Evolutionary conservation across 2,797 vertebrate species (phyloP), one percentile per base, ranked within the genome.

Genomic region (Toxotes lorentzi): DNA sequence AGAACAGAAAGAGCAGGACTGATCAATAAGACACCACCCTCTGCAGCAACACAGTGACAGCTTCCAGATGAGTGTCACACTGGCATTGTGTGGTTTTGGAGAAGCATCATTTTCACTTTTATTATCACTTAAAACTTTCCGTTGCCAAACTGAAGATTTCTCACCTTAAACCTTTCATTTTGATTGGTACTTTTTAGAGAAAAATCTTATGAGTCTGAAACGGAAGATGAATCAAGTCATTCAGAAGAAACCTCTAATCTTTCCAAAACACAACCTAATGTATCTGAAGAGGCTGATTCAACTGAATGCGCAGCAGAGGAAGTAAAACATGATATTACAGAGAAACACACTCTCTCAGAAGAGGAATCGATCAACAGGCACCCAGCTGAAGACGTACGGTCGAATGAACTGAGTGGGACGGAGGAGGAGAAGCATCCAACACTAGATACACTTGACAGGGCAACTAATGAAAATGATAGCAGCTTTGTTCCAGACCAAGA

Each of bases 151-250:
- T 66, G 12, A 61, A 23, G 23, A 34, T 32, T 48, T 38, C 63
- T 65, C 41, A 62, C 5, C 8, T 51, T 0, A 54, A 21, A 45
- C 47, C 13, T 78, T 27, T 76, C 23, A 34, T 69, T 69, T 58
- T 79, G 3, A 53, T 73, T 79, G 65, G 0, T 56, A 43, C 51
- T 67, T 80, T 93, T 81, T 85, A 96, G 95, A 82, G 86, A 85
- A 78, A 85, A 84, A 45, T 65, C 76, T 47, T 19, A 60, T 34
- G 81, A 83, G 23, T 84, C 76, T 32, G 75, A 63, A 70, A 78
- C 70, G 65, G 91, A 89, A 56, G 82, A 85, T 41, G 82, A 91
- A 82, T 73, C 84, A 47, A 87, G 69, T 75, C 54, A 71, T 53
- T 79, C 84, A 50, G 34, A 48, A 67, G 84, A 82, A 58, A 66